phyloP scores from a whole-genome alignment of 2,797 vertebrate genomes.

The Epinephelus awoara region DNA sequence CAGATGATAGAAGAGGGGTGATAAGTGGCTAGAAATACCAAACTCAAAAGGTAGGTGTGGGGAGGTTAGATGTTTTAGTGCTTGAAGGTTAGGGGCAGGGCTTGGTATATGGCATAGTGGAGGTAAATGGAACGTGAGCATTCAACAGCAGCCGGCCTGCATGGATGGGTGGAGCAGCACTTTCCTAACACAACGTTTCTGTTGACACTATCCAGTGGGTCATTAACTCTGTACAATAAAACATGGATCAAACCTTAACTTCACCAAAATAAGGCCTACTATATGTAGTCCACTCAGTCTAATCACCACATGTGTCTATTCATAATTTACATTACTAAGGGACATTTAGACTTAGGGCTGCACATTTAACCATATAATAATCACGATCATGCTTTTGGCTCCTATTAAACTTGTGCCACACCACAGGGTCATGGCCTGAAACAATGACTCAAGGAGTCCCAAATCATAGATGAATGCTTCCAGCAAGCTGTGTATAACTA shows the following conservation, averaged over 20 bases:
- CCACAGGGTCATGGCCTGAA: background rate
- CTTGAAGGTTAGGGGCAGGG: conserved; percentile 56
- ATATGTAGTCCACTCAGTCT: background rate
- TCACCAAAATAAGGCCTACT: conserved; percentile 16
- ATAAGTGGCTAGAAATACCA: conserved; percentile 49
- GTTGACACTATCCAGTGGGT: conserved; percentile 5
- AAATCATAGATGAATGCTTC: conserved; percentile 1
- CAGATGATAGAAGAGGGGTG: conserved; percentile 23
- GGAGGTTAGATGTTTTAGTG: conserved; percentile 75
- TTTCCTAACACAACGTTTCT: conserved; percentile 36
- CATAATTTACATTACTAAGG: conserved; percentile 13
- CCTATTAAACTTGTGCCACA: background rate
- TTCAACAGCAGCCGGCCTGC: conserved; percentile 54
- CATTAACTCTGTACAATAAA: conserved; percentile 1
- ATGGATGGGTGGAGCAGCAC: conserved; percentile 83
- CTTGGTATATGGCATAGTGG: conserved; percentile 48
- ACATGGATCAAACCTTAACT: conserved; percentile 4
- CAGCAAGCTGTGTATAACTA: background rate
- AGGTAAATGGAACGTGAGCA: conserved; percentile 63
- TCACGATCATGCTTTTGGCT: conserved; percentile 59
- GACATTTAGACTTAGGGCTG: conserved; percentile 33
- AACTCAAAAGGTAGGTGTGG: conserved; percentile 50
- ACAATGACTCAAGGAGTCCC: background rate
- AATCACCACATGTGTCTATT: conserved; percentile 19
- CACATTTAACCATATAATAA: conserved; percentile 50